Evolutionary conservation across 35 echinoderm and acorn worm genomes (phyloP), one percentile per base, ranked within the genome.

Genomic region (Lytechinus variegatus): DNA sequence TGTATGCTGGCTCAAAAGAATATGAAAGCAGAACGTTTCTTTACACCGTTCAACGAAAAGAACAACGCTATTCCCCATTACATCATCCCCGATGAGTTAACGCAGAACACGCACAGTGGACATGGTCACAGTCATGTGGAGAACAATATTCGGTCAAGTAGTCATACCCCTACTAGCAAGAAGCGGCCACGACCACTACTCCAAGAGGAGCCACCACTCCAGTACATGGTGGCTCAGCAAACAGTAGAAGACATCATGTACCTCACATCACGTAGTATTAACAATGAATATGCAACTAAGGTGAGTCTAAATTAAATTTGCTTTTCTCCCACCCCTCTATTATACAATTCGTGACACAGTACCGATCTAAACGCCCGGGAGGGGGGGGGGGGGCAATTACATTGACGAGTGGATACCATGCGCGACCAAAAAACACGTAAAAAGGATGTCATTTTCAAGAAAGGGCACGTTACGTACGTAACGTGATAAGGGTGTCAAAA

Each of bases 221-320:
- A 96, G 87, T 87, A 87, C 53, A 95, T 96, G 94, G 89, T 95
- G n/a, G 94, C 94, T 27, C 96, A 96, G 28, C 87, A 94, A 53
- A 94, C 96, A 9, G 96, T 96, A 56, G 96, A 96, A 95, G 96
- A 96, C 51, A 95, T 96, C 56, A 96, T 96, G 96, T 96, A 91
- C 88, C 86, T 96, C 27, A 95, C 96, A 89, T 95, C 96, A 66
- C 86, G 96, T 56, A 95, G 87, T 90, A 61, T 89, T 53, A 96
- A 96, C 87, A 94, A 96, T 51, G 94, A 96, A 54, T 94, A 96
- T 91, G 87, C 94, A 94, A 91, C 44, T 28, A 87, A 94, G 96
- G 96, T 96, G 19, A 79, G 66, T n/a, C 1, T 79, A 58, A 44
- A 44, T 44, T 2, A 44, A 44, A 44, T 44, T 44, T 44, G 33